phyloP scores from a whole-genome alignment of 2,113 vertebrate genomes.

The Orthonyx spaldingii region DNA sequence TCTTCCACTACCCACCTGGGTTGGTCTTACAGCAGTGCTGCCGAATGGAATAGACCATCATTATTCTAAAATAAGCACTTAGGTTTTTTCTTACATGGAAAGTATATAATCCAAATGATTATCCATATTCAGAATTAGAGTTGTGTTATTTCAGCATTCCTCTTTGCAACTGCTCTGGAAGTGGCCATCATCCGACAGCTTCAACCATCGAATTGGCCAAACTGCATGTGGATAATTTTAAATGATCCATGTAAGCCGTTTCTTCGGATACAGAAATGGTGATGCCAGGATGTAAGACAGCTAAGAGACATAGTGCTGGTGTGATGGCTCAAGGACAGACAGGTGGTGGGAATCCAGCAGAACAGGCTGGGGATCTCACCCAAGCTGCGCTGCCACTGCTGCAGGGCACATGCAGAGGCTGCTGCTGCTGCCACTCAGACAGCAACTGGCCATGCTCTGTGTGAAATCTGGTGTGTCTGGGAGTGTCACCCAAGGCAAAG shows the following conservation, averaged over 20 bases:
- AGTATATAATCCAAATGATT: background rate
- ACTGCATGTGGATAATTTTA: background rate
- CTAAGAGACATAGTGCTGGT: background rate
- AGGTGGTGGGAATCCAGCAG: background rate
- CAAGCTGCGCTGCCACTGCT: accelerated
- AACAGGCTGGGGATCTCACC: background rate
- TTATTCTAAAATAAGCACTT: background rate
- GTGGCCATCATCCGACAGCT: background rate
- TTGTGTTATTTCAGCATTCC: background rate
- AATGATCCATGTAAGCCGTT: background rate
- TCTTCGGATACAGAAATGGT: background rate
- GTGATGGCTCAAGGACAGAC: accelerated
- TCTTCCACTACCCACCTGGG: background rate
- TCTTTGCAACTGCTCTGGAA: background rate
- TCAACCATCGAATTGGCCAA: background rate
- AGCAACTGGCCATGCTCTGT: background rate
- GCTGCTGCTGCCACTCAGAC: background rate
- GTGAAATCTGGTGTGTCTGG: background rate
- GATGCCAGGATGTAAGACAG: background rate
- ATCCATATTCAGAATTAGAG: background rate
- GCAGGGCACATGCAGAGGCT: accelerated
- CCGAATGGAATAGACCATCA: background rate
- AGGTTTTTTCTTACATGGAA: background rate
- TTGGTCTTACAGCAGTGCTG: background rate
- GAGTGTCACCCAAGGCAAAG: background rate